phyloP scores from a whole-genome alignment of 1,140 invertebrate species.

The Parasteatoda tepidariorum region DNA sequence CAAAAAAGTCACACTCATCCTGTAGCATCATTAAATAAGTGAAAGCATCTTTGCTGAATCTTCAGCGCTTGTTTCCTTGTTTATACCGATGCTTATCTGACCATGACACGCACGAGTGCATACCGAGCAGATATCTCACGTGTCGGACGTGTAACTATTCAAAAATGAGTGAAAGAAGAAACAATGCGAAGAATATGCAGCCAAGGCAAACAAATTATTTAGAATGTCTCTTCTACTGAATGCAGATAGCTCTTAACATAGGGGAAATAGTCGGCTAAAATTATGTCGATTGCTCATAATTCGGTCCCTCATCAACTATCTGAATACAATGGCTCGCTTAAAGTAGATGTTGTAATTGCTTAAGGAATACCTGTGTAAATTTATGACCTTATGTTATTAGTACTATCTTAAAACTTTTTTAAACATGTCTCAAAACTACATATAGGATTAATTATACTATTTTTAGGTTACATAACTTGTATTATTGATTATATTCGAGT shows the following conservation, averaged over 20 bases:
- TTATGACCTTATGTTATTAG: too few species aligned
- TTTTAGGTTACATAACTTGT: too few species aligned
- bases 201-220: neutral
- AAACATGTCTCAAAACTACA: too few species aligned
- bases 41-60: neutral
- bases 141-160: constrained; percentile 19
- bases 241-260: neutral
- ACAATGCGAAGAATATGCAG: neutral
- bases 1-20: too few species aligned
- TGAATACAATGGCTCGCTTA: too few species aligned
- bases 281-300: neutral
- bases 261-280: neutral
- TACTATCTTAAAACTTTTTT: too few species aligned
- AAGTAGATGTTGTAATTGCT: too few species aligned
- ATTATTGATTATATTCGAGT: too few species aligned
- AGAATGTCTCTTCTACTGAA: neutral
- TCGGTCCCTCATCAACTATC: neutral
- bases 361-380: too few species aligned
- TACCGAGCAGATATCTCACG: constrained; percentile 29
- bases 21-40: too few species aligned
- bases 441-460: too few species aligned
- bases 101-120: constrained; percentile 4
- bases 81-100: constrained; percentile 11
- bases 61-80: constrained; percentile 6
- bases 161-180: neutral